phyloP scores from a whole-genome alignment of 2,113 vertebrate genomes.

The Dryoscopus gambensis region DNA sequence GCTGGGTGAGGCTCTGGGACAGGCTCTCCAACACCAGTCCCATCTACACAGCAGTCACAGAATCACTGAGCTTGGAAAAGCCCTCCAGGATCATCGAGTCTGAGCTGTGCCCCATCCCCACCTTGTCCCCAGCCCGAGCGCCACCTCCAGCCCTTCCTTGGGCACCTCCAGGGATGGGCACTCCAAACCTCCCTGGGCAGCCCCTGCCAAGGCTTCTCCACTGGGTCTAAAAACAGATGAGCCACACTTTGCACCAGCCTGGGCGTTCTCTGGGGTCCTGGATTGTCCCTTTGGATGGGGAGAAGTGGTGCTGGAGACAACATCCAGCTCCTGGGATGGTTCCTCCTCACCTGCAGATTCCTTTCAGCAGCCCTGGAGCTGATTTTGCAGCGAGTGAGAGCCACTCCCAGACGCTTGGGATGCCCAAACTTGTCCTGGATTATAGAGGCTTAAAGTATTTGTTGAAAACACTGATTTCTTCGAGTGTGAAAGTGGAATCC shows the following conservation, averaged over 20 bases:
- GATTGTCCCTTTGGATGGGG: background rate
- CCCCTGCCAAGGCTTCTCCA: background rate
- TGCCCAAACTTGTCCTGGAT: slow-evolving; percentile 38
- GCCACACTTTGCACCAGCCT: accelerated
- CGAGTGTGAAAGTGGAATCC: background rate
- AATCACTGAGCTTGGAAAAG: background rate
- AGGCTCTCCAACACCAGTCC: accelerated
- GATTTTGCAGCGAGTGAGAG: background rate
- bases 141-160: background rate
- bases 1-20: background rate
- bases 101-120: background rate
- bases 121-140: background rate
- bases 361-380: background rate
- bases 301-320: background rate
- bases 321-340: background rate
- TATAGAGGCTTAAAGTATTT: background rate
- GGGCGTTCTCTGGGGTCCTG: background rate
- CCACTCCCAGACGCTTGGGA: background rate
- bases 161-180: background rate
- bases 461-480: background rate
- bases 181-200: background rate
- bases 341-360: background rate
- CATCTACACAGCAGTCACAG: too few species aligned
- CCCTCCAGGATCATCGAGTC: accelerated
- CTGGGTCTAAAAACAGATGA: background rate